phyloP scores from a whole-genome alignment of 2,888 invertebrate genomes.

The Sipha maydis region DNA sequence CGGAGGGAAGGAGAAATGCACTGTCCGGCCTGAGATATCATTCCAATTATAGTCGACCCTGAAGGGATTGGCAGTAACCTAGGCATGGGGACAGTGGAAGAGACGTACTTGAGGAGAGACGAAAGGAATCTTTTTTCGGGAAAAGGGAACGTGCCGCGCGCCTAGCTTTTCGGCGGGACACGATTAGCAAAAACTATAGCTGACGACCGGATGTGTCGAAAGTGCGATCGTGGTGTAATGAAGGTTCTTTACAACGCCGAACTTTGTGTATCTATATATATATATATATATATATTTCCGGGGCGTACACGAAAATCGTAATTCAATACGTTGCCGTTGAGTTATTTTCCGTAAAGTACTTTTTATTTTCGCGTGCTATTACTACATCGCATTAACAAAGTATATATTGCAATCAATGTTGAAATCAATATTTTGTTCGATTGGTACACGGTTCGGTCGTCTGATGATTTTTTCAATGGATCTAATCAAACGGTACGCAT shows the following conservation, averaged over 20 bases:
- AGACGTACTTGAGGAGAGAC: background rate
- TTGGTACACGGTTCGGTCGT: background rate
- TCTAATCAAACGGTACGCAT: too few species aligned
- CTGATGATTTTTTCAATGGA: too few species aligned
- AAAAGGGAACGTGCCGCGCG: conserved; percentile 27
- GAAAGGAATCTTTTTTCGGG: conserved; percentile 32
- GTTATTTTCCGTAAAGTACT: background rate
- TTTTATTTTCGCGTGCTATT: background rate
- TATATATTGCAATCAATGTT: too few species aligned
- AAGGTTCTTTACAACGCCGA: conserved; percentile 13
- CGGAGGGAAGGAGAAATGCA: background rate
- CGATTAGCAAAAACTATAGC: conserved; percentile 43
- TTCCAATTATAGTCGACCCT: conserved; percentile 58
- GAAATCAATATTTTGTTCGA: background rate
- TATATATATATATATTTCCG: background rate
- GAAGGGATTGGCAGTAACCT: conserved; percentile 25
- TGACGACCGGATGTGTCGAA: conserved; percentile 37
- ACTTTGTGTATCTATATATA: background rate
- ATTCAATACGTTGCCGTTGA: background rate
- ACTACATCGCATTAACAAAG: background rate
- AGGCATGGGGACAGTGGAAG: background rate
- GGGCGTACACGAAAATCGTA: background rate
- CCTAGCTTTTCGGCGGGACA: conserved; percentile 32
- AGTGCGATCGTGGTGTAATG: background rate
- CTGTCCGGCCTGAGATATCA: conserved; percentile 55